Evolutionary conservation across 2,797 vertebrate species (phyloP), one percentile per base, ranked within the genome.

Genomic region (Halcyon leucocephala): DNA sequence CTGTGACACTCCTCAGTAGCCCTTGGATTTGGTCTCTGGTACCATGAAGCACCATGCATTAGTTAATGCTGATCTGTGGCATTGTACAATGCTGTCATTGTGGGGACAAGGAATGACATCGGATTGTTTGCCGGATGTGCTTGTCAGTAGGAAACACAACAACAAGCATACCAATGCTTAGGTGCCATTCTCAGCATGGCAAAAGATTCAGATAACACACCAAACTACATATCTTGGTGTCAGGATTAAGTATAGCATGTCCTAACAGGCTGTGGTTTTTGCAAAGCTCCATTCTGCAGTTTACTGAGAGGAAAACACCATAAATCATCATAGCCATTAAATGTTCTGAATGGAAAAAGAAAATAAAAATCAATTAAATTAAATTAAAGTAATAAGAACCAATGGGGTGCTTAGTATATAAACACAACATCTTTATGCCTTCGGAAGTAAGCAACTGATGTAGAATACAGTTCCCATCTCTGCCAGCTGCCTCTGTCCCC

Each of bases 1-100:
- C 84, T 61, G 51, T 66, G 67, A 57, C 39, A 82, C 39, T 74
- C 85, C 57, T 89, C 82, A 83, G 64, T 62, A 90, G 66, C 89
- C 55, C 65, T 91, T 86, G 25, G 25, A 33, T 85, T 91, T 82
- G 19, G 72, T 11, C 48, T 78, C 70, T 93, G 77, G 92, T 95
- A 93, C 93, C 14, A 62, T 19, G 48, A 95, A 88, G 94, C 82
- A 94, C 78, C 3, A 35, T 6, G 57, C 70, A 70, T 58, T 62
- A 52, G 83, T 72, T 89, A 87, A 78, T 80, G 86, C 28, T 83
- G 85, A 80, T 90, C 80, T 82, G 76, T 78, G 72, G 84, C 20
- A 12, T 12, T 90, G 82, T 20, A 97, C 94, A 97, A 91, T 96
- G 91, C 55, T 69, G n/a, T 29, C 65, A 84, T 97, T 97, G 95